phyloP scores from a whole-genome alignment of 2,113 vertebrate species.

The Oryctolagus cuniculus region DNA sequence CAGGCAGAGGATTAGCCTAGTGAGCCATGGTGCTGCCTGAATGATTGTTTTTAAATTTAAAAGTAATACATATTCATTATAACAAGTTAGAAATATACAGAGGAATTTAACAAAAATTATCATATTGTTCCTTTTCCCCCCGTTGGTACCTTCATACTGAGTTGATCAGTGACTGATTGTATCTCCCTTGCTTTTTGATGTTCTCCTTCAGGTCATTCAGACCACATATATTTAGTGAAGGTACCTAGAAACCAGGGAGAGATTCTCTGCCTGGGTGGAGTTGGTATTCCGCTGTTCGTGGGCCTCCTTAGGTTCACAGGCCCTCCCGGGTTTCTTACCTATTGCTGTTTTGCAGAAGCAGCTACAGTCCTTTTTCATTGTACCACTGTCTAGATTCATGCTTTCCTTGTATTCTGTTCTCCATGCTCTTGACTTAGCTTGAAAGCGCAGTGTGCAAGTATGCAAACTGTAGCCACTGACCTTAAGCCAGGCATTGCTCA shows the following conservation, averaged over 20 bases:
- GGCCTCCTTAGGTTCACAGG: not conserved
- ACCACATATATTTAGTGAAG: not conserved
- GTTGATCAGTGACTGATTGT: not conserved
- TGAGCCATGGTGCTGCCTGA: not conserved
- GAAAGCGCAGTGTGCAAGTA: not conserved
- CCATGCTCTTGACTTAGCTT: not conserved
- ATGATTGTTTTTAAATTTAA: conserved; percentile 26
- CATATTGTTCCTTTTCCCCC: not conserved
- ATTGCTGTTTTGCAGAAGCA: not conserved
- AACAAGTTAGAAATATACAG: not conserved
- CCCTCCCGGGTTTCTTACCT: not conserved
- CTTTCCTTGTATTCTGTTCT: not conserved
- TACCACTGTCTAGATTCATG: not conserved
- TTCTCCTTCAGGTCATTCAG: conserved; percentile 31
- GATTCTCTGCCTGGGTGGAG: not conserved
- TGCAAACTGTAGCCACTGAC: not conserved
- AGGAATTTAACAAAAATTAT: not conserved
- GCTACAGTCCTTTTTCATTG: not conserved
- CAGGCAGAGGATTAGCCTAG: too few relatives aligned
- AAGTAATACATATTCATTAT: not conserved
- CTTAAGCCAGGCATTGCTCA: not conserved
- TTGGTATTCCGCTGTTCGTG: not conserved
- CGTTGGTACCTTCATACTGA: not conserved
- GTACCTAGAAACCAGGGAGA: not conserved
- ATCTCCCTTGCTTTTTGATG: not conserved